Base-by-base conservation (phyloP, 2,888 invertebrate genomes). In the Embidobia sp. region DNA sequence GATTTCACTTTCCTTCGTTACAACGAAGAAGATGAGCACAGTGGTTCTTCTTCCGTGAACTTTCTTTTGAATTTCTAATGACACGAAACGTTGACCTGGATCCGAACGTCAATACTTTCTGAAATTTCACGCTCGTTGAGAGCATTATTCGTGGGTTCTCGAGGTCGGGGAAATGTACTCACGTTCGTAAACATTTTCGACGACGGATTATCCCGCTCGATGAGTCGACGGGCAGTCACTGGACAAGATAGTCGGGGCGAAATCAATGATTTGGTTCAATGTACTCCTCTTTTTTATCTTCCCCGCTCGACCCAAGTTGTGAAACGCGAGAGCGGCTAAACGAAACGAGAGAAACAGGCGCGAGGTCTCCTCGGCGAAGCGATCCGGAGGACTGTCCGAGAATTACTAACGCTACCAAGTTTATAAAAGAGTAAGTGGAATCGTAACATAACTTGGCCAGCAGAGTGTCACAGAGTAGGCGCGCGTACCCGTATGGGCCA, bases 11-110 rank as follows among this genome's bases (percentile, higher is more conserved):
- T 64, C 42, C 3, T 64, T 40, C 22, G 18, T 35, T 42, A 49
- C 40, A 48, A 42, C 31, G 27, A 33, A 11, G 13, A 27, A 35
- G 53, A 44, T 53, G 46, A 44, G 29, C 44, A 7, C 8, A 22
- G 19, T 0, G 31, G 55, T 59, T 59, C 26, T 49, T 69, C 69
- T 57, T 69, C 69, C 69, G 69, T 59, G 19, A 69, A 73, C 57
- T 64, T 63, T 73, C 55, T 73, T 73, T 64, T 42, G 37, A 73
- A 73, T 73, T 73, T 73, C 73, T 76, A 76, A 69, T 69, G 49
- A 69, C 46, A 69, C 33, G 49, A 69, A 61, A 59, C 46, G 48
- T 40, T 69, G 67, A 75, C 63, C 61, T 67, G 42, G 63, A 53
- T 67, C 27, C 33, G 27, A 48, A 31, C 15, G 42, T 33, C 15